Evolutionary conservation across 2,113 vertebrate genomes (phyloP).

Genomic region (Onychostoma macrolepis): DNA sequence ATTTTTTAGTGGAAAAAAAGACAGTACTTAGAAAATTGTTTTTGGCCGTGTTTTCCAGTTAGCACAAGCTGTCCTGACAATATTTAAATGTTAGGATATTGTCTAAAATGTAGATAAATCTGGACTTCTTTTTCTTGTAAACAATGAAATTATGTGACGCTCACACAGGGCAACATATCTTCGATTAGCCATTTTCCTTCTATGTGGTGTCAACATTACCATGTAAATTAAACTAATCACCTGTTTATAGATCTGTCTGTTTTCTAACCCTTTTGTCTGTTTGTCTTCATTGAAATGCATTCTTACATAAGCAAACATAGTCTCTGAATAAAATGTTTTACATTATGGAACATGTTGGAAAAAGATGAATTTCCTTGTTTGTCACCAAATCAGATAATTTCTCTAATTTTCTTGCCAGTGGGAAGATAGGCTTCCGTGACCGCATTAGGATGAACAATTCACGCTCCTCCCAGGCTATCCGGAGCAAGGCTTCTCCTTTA

Average conservation of each 20-base stretch:
- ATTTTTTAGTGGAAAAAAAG: not conserved
- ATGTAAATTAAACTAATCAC: constrained; percentile 10
- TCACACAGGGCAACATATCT: not conserved
- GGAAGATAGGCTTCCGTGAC: constrained; percentile 92
- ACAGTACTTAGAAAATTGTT: too few species aligned
- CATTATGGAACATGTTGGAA: constrained; percentile 40
- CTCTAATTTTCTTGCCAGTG: constrained; percentile 72
- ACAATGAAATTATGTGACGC: not conserved
- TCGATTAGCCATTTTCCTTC: constrained; percentile 47
- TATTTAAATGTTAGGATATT: not conserved
- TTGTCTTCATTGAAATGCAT: not conserved
- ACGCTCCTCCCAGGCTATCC: constrained; percentile 78
- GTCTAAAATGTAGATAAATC: not conserved
- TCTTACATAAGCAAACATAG: constrained; percentile 25
- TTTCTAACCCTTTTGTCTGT: constrained; percentile 48
- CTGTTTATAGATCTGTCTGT: not conserved
- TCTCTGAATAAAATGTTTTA: not conserved
- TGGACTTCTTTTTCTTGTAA: too few species aligned
- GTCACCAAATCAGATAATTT: constrained; percentile 18
- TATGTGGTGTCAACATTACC: constrained; percentile 10
- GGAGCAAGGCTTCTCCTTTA: constrained; percentile 81
- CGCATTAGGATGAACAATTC: constrained; percentile 89
- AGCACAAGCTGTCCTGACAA: not conserved
- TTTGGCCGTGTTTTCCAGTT: not conserved
- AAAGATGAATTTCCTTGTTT: constrained; percentile 17